Conservation (phyloP, 2,113 vertebrate species). For the Percopsis transmontana region DNA sequence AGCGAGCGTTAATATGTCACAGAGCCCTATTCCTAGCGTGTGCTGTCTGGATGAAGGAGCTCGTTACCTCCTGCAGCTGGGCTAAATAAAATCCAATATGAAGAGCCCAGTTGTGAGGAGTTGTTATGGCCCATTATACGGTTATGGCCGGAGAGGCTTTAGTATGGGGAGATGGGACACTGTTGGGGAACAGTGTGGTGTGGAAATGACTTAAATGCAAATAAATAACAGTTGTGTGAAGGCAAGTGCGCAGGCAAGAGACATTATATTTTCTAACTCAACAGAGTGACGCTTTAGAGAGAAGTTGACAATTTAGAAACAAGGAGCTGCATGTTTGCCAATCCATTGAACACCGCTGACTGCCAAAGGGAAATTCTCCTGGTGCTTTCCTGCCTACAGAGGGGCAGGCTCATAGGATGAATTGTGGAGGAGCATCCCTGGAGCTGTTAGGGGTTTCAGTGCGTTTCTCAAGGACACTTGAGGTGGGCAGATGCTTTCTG, state of each 20-base stretch:
- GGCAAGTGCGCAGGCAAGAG: background rate
- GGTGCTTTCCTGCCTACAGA: no score
- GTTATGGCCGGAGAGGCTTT: constrained; percentile 23
- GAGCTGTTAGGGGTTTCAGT: no score
- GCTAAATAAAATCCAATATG: constrained; percentile 47
- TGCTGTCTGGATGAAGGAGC: constrained; percentile 51
- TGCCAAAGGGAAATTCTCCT: no score
- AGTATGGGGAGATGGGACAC: constrained; percentile 27
- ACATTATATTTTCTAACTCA: no score
- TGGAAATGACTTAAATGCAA: background rate
- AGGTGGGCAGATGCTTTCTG: no score
- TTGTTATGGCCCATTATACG: constrained; percentile 48
- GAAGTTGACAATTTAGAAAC: no score
- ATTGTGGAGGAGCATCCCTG: no score
- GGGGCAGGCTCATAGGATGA: no score
- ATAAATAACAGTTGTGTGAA: background rate
- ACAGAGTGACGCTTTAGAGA: no score
- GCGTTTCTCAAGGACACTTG: no score
- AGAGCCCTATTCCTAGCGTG: constrained; percentile 13
- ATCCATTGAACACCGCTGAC: no score
- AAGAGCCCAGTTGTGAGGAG: constrained; percentile 39
- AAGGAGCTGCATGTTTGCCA: no score
- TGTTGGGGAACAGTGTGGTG: constrained; percentile 17
- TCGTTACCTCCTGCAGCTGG: constrained; percentile 61
- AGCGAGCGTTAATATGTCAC: constrained; percentile 18